These are phyloP conservation scores for Peromyscus nudipes DNA, from an alignment of 2,797 vertebrate genomes.

Conservation along the genomic window DNA sequence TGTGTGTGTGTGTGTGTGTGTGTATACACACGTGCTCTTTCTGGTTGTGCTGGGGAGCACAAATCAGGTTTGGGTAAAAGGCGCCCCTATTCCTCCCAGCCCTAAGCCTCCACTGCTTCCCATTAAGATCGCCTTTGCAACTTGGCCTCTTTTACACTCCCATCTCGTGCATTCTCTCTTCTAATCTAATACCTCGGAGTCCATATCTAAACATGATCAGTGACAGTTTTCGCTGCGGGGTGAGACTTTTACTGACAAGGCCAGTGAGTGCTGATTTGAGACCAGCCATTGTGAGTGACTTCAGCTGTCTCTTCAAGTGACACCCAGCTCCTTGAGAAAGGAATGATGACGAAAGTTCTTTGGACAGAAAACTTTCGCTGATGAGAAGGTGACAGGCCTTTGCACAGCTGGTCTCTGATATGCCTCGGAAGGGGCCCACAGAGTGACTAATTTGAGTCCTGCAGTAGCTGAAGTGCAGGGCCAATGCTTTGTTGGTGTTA, in stretches of 20 bases:
- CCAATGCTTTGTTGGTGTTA: slow-evolving; percentile 87
- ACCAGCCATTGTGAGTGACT: slow-evolving; percentile 97
- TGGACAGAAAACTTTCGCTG: slow-evolving; percentile 98
- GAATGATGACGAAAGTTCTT: slow-evolving; percentile 95
- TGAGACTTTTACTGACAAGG: slow-evolving; percentile 99
- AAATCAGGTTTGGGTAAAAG: slow-evolving; percentile 86
- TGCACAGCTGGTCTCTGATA: slow-evolving; percentile 93
- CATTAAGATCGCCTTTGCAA: slow-evolving; percentile 90
- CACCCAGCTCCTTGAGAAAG: slow-evolving; percentile 94
- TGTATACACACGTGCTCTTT: background rate
- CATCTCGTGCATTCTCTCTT: slow-evolving; percentile 90
- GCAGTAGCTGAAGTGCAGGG: slow-evolving; percentile 89
- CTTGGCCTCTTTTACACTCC: slow-evolving; percentile 92
- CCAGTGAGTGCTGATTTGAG: slow-evolving; percentile 98
- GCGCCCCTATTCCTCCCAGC: slow-evolving; percentile 62
- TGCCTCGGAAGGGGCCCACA: slow-evolving; percentile 90
- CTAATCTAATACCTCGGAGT: slow-evolving; percentile 91
- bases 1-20: background rate
- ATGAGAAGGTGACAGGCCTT: slow-evolving; percentile 97
- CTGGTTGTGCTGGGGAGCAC: slow-evolving; percentile 86
- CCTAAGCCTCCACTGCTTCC: slow-evolving; percentile 84
- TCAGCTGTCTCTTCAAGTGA: slow-evolving; percentile 97
- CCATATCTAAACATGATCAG: slow-evolving; percentile 93
- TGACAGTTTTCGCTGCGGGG: slow-evolving; percentile 98
- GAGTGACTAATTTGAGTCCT: slow-evolving; percentile 93